Conservation (phyloP, 2,888 invertebrate genomes). For the Acanthosepion esculentum region DNA sequence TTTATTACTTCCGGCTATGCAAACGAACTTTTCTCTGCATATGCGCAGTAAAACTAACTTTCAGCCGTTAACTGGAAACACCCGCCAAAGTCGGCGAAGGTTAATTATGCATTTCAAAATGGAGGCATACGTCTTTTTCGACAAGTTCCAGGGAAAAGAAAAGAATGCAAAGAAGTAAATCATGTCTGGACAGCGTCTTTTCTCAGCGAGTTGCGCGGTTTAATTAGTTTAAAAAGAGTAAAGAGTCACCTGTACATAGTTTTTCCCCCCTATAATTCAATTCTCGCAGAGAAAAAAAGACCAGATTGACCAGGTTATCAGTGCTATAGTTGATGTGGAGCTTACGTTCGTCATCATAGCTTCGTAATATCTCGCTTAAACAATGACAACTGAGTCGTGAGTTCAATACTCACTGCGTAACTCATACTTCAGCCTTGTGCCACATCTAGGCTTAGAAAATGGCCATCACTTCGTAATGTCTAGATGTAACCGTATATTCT, state of each 20-base stretch:
- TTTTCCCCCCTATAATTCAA: background rate
- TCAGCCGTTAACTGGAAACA: background rate
- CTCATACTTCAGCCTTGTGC: no score
- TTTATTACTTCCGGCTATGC: background rate
- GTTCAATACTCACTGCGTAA: no score
- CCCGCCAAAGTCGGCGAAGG: background rate
- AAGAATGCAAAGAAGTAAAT: background rate
- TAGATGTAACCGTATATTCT: no score
- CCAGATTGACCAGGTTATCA: background rate
- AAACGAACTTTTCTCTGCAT: background rate
- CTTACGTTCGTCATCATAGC: background rate
- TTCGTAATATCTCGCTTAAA: no score
- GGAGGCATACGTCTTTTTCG: background rate
- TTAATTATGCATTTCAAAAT: conserved; percentile 22
- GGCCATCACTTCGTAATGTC: no score
- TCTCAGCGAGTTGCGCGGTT: background rate
- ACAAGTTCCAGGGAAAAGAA: background rate
- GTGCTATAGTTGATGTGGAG: background rate
- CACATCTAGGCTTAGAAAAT: no score
- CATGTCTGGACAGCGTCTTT: background rate
- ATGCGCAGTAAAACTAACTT: background rate
- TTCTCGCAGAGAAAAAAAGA: background rate
- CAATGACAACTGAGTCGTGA: no score
- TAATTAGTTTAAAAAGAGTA: background rate
- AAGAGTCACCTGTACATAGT: background rate